A percentile compares a stretch with the other conserved stretches of the same genome.
Conservation (phyloP, 2,888 invertebrate genomes). For the Malacosoma neustria region DNA sequence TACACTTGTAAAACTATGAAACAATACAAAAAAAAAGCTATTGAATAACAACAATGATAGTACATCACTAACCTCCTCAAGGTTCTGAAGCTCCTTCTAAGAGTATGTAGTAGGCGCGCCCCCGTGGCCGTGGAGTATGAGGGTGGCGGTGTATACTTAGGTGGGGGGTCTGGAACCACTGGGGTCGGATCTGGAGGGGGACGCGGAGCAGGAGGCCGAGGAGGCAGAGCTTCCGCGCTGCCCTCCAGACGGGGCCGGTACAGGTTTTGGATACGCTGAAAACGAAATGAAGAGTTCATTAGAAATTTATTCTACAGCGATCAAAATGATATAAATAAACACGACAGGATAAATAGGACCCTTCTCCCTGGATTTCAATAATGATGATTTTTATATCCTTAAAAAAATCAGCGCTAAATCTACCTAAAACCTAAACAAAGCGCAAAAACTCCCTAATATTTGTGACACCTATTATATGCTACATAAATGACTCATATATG, state of each 20-base stretch:
- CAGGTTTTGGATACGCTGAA: constrained; percentile 86
- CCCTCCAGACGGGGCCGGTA: constrained; percentile 83
- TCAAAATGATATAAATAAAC: too few relatives aligned
- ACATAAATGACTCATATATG: too few relatives aligned
- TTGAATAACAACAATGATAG: too few relatives aligned
- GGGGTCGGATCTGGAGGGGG: constrained; percentile 37
- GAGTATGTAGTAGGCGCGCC: constrained; percentile 85
- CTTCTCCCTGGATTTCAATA: neutral
- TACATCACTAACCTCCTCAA: constrained; percentile 59
- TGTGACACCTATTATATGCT: too few relatives aligned
- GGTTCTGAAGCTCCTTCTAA: constrained; percentile 85
- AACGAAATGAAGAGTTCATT: too few relatives aligned
- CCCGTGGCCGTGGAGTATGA: constrained; percentile 95
- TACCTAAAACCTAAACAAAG: too few relatives aligned
- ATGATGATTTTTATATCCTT: neutral
- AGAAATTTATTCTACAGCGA: too few relatives aligned
- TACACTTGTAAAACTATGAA: too few relatives aligned
- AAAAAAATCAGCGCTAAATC: neutral
- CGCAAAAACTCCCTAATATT: too few relatives aligned
- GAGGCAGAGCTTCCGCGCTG: constrained; percentile 25
- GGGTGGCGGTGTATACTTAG: constrained; percentile 95
- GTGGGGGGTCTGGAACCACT: constrained; percentile 81
- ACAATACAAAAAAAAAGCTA: too few relatives aligned
- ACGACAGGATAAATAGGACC: neutral
- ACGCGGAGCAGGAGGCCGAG: constrained; percentile 9